These are phyloP conservation scores for Megalops atlanticus DNA, from an alignment of 2,113 vertebrate species.

Conservation along the genomic window DNA sequence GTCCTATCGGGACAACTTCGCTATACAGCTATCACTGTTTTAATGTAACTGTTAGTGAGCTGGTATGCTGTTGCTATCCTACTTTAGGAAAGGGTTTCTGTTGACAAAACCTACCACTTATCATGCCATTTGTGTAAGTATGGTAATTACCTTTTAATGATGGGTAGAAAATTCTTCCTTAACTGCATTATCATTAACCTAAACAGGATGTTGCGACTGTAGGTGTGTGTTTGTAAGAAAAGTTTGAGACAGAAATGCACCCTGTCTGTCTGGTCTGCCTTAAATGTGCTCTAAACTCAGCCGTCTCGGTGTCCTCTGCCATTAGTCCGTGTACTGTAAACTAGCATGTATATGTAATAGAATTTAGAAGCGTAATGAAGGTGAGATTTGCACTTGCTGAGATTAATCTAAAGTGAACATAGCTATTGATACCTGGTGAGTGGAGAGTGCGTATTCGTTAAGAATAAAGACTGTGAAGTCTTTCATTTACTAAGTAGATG, in stretches of 20 bases:
- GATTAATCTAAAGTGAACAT: too few relatives aligned
- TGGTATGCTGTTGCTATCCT: not conserved
- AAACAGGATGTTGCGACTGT: not conserved
- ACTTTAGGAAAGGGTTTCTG: not conserved
- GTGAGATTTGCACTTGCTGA: too few relatives aligned
- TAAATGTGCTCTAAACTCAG: not conserved
- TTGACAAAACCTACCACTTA: not conserved
- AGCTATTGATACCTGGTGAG: too few relatives aligned
- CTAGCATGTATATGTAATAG: too few relatives aligned
- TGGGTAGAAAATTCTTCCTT: not conserved
- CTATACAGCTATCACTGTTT: not conserved
- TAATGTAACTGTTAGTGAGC: not conserved
- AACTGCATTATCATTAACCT: not conserved
- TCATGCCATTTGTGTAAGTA: slow-evolving; percentile 7
- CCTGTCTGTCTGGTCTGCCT: not conserved
- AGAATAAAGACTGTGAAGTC: too few relatives aligned
- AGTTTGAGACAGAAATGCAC: not conserved
- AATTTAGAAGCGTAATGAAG: too few relatives aligned
- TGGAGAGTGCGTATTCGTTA: too few relatives aligned
- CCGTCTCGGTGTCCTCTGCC: too few relatives aligned
- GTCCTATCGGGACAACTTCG: too few relatives aligned
- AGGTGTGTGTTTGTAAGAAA: not conserved
- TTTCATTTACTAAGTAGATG: too few relatives aligned
- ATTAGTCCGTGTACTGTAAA: too few relatives aligned
- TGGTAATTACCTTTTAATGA: slow-evolving; percentile 2